Percentiles rank a stretch among this genome's conserved stretches.
Evolutionary conservation across 2,797 vertebrate genomes (phyloP).

Genomic region (Etheostoma nigrum): DNA sequence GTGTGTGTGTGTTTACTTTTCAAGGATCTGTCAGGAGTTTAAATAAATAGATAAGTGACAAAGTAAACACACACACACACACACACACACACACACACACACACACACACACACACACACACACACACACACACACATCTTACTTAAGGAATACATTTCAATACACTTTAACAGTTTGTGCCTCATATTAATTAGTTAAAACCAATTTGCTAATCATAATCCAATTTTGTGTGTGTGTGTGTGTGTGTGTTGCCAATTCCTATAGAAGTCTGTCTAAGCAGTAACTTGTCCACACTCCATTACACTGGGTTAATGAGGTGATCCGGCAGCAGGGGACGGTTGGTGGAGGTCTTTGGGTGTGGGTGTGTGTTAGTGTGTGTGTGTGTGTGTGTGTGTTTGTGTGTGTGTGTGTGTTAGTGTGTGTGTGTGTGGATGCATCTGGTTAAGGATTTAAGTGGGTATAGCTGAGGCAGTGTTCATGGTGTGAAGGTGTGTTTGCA

Average conservation of each 20-base stretch:
- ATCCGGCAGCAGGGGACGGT: slow-evolving; percentile 61
- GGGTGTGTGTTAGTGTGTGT: background rate
- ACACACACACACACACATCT: slow-evolving; percentile 15
- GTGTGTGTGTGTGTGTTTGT: too few species aligned
- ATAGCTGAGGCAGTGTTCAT: slow-evolving; percentile 12
- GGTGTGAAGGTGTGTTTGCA: slow-evolving; percentile 23
- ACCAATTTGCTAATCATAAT: too few species aligned
- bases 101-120: slow-evolving; percentile 22
- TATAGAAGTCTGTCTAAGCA: slow-evolving; percentile 26
- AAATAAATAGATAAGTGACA: slow-evolving; percentile 77
- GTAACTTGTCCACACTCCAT: slow-evolving; percentile 64
- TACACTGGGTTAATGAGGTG: slow-evolving; percentile 69
- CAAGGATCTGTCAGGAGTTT: slow-evolving; percentile 66
- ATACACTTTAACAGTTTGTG: background rate
- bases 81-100: slow-evolving; percentile 24
- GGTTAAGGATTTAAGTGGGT: slow-evolving; percentile 5
- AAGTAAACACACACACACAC: slow-evolving; percentile 62
- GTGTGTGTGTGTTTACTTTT: slow-evolving; percentile 70
- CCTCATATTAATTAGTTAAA: background rate
- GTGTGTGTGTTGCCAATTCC: slow-evolving; percentile 22
- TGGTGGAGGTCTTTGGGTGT: slow-evolving; percentile 19
- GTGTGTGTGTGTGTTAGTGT: too few species aligned
- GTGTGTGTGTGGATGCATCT: background rate
- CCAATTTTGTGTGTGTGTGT: slow-evolving; percentile 10
- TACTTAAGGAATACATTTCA: background rate